A percentile compares a stretch with the other conserved stretches of the same genome.
Evolutionary conservation across 2,113 vertebrate species (phyloP).

Genomic region (Aptenodytes forsteri): DNA sequence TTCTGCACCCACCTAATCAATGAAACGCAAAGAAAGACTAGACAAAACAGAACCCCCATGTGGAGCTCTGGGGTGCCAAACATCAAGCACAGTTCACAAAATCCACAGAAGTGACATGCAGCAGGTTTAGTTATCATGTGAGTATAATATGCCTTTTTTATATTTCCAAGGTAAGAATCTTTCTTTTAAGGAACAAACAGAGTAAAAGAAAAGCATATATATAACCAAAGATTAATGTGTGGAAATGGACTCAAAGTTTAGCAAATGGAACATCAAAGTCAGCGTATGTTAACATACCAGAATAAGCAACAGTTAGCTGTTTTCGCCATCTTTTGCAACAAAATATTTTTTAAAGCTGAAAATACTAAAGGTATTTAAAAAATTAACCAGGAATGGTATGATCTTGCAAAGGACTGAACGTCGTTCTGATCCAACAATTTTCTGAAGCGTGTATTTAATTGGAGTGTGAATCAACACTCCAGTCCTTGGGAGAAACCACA

Average conservation of each 20-base stretch:
- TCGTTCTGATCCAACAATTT: background rate
- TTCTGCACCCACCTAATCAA: slow-evolving; percentile 63
- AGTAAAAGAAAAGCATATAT: background rate
- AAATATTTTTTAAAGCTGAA: background rate
- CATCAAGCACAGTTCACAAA: background rate
- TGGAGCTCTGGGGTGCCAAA: slow-evolving; percentile 6
- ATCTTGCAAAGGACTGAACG: background rate
- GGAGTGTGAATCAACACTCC: background rate
- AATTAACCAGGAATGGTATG: background rate
- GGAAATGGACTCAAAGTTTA: background rate
- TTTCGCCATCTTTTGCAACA: background rate
- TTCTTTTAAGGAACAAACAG: background rate
- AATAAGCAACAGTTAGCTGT: background rate
- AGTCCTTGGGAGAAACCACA: background rate
- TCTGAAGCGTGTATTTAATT: background rate
- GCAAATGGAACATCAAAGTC: background rate
- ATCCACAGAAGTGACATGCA: background rate
- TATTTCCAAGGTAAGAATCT: background rate
- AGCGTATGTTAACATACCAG: background rate
- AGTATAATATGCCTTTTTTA: background rate
- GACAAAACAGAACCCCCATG: slow-evolving; percentile 43
- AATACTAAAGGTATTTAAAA: background rate
- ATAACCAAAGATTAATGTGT: background rate
- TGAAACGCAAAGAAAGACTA: slow-evolving; percentile 54
- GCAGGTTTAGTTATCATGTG: background rate